Evolutionary conservation across 2,113 vertebrate genomes (phyloP), one percentile per base, ranked within the genome.

Genomic region (Acrocephalus kingi): DNA sequence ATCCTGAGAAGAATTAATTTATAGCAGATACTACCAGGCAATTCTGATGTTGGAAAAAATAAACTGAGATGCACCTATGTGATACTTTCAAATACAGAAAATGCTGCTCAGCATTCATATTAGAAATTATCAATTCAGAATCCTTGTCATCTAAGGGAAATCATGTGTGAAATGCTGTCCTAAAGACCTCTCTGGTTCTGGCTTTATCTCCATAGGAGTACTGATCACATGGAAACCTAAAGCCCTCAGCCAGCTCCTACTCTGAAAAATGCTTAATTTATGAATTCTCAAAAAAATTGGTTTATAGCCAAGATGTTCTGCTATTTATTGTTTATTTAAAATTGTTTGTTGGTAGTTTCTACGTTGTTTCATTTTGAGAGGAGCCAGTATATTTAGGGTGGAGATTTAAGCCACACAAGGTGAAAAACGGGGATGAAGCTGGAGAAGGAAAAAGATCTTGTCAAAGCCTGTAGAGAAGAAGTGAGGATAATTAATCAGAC

Each of bases 401-500:
- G 80, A 81, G 48, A 52, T 64, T 86, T 54, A 69, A 96, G 45
- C 16, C 46, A 52, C 21, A 15, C 9, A 18, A 96, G 52, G 31
- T 64, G 67, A 84, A 89, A 78, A 77, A 63, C 2, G 0, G 37
- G 35, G 46, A 91, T 88, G 63, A 86, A 88, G 55, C 72, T 81
- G 52, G 33, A 90, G 87, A 85, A 87, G 58, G 71, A 86, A 93
- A 72, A 94, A 61, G 39, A 95, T 56, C 68, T 88, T 91, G 82
- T 96, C 85, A 90, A 76, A 93, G 72, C 78, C 82, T 90, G 55
- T 80, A 51, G 71, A 87, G 75, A 82, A 78, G 84, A 83, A 80
- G 87, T 58, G 78, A 91, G 87, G 85, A 88, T 93, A 93, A 95
- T 95, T 93, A 94, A 96, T 93, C 63, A 95, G 87, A 85, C 85